Base-by-base conservation (phyloP, 1,140 invertebrate genomes). In the Aphaenogaster ashmeadi region DNA sequence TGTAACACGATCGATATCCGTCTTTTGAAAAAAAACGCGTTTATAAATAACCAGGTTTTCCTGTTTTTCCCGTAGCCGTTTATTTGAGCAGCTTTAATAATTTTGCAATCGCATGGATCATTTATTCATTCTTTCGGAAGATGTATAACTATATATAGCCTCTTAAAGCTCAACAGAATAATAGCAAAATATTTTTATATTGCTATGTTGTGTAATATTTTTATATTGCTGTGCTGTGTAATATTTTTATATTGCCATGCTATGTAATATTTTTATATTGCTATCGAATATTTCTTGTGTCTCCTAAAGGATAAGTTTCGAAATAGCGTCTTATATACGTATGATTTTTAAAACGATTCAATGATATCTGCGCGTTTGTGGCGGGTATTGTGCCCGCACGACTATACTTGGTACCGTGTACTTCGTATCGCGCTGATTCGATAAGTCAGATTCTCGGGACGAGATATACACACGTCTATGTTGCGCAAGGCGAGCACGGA, bases 371-470 rank as follows among this genome's bases (percentile, higher is more conserved):
- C 52, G 11, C 75, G 15, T 4, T 41, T n/a, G n/a, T 3, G 2
- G 3, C 18, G 5, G 8, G 11, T 33, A n/a, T 74, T 75, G 72
- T 21, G 21, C 8, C 41, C 27, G 41, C n/a, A 21, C 1, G 11
- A 15, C 9, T 64, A 36, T 27, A n/a, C 11, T 50, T 21, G 11
- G 6, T 77, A n/a, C 41, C 21, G 21, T 44, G 11, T 44, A 79
- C 15, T 13, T 66, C 47, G 62, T 75, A 62, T 86, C 38, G 36
- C 8, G 47, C 18, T 56, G 62, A 86, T 79, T 79, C 38, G 36
- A 86, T 79, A 41, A 86, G 79, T 47, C 75, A 54, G 83, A 79
- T 86, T 86, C 36, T 41, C 27, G 15, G 18, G 7, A 11, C n/a
- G 36, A 86, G 64, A 66, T 36, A 62, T 27, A 47, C 27, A 15